phyloP scores from a whole-genome alignment of 2,888 invertebrate species.

The Troilus luridus region DNA sequence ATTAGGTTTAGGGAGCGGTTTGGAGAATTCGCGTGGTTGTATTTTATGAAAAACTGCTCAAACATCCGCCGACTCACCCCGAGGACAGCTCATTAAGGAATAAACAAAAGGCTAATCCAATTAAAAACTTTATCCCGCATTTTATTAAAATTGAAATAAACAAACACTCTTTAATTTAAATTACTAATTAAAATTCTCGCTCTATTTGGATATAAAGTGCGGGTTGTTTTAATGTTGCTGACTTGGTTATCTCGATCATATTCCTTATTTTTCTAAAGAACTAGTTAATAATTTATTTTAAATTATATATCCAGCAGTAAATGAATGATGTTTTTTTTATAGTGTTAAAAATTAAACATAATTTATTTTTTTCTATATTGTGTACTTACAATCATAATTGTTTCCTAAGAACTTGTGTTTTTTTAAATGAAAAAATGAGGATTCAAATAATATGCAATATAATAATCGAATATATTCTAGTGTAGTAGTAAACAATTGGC shows the following conservation, averaged over 20 bases:
- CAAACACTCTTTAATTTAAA: constrained; percentile 21
- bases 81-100: not conserved
- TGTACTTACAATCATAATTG: too few relatives aligned
- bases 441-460: too few relatives aligned
- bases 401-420: too few relatives aligned
- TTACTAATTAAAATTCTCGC: constrained; percentile 14
- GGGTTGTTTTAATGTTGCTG: not conserved
- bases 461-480: too few relatives aligned
- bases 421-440: too few relatives aligned
- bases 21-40: not conserved
- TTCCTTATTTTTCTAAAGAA: not conserved
- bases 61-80: not conserved
- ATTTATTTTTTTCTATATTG: too few relatives aligned
- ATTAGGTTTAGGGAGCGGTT: not conserved
- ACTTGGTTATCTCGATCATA: not conserved
- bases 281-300: not conserved
- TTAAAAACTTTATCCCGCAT: not conserved
- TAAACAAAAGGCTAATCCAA: constrained; percentile 34
- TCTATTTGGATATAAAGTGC: not conserved
- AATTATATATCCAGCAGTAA: not conserved
- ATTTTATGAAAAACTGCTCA: constrained; percentile 30
- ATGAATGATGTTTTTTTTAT: too few relatives aligned
- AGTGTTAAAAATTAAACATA: too few relatives aligned
- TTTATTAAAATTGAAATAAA: constrained; percentile 24
- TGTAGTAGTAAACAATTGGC: too few relatives aligned